These are phyloP conservation scores for Hypsopygia costalis DNA, from an alignment of 2,888 invertebrate genomes.

Conservation along the genomic window DNA sequence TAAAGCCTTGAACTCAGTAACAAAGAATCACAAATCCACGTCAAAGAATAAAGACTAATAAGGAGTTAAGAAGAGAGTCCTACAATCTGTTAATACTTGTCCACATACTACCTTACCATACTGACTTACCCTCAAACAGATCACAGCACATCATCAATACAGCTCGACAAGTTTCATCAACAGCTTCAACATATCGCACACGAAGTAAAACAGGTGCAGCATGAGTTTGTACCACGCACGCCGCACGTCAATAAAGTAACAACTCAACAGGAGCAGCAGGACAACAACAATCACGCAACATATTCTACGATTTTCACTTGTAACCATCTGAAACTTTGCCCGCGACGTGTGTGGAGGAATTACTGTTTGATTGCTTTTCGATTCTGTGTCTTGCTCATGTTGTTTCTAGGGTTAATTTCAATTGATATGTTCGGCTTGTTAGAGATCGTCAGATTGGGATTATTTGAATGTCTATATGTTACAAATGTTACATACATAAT, in stretches of 20 bases:
- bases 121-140: conserved; percentile 27
- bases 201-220: conserved; percentile 60
- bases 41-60: too few relatives aligned
- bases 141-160: conserved; percentile 34
- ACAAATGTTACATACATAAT: too few relatives aligned
- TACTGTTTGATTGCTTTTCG: conserved; percentile 8
- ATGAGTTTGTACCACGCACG: conserved; percentile 65
- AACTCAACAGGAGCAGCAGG: conserved; percentile 41
- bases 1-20: too few relatives aligned
- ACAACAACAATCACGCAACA: conserved; percentile 46
- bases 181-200: conserved; percentile 62
- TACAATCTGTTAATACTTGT: too few relatives aligned
- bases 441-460: background rate
- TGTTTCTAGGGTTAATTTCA: conserved; percentile 4
- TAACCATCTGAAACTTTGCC: conserved; percentile 61
- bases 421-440: too few relatives aligned
- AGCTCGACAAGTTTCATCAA: conserved; percentile 68
- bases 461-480: background rate
- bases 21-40: too few relatives aligned
- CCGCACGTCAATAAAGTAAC: conserved; percentile 55
- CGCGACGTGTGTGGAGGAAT: conserved; percentile 9
- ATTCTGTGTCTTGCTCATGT: conserved; percentile 10
- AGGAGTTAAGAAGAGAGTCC: too few relatives aligned
- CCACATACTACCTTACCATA: too few relatives aligned
- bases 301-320: conserved; percentile 51